Conservation (phyloP, 2,888 invertebrate species). For the Caenorhabditis doughertyi region DNA sequence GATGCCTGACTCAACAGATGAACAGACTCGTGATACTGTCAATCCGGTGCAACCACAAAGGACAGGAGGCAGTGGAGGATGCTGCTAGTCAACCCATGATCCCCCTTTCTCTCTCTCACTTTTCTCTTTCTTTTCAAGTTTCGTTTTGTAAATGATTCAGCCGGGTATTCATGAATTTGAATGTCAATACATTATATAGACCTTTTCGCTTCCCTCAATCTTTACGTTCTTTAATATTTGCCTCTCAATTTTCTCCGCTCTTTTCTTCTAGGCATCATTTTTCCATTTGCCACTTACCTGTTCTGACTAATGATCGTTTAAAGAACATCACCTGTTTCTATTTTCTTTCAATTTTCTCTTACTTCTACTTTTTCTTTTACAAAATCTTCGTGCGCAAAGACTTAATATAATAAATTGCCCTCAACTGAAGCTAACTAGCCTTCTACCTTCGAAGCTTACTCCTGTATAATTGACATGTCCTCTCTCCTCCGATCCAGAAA, state of each 20-base stretch:
- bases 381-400: constrained; percentile 19
- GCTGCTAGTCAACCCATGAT: constrained; percentile 38
- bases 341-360: constrained; percentile 20
- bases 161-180: constrained; percentile 54
- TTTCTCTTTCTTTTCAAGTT: too few species aligned
- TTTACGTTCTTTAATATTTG: constrained; percentile 3
- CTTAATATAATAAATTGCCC: constrained; percentile 59
- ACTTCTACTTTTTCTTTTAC: constrained; percentile 20
- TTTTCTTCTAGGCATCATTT: constrained; percentile 14
- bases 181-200: constrained; percentile 47
- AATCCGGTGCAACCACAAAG: constrained; percentile 59
- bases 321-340: constrained; percentile 23
- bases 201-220: constrained; percentile 21
- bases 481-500: constrained; percentile 39
- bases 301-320: constrained; percentile 50
- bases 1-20: constrained; percentile 69
- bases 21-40: constrained; percentile 62
- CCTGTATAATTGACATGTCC: constrained; percentile 51
- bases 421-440: constrained; percentile 40
- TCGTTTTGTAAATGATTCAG: constrained; percentile 43
- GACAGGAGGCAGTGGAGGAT: constrained; percentile 51
- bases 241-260: constrained; percentile 11
- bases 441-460: constrained; percentile 5
- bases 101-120: not conserved
- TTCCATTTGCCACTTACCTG: constrained; percentile 33